Evolutionary conservation across 2,113 vertebrate genomes (phyloP), one percentile per base, ranked within the genome.

Genomic region (Datnioides undecimradiatus): DNA sequence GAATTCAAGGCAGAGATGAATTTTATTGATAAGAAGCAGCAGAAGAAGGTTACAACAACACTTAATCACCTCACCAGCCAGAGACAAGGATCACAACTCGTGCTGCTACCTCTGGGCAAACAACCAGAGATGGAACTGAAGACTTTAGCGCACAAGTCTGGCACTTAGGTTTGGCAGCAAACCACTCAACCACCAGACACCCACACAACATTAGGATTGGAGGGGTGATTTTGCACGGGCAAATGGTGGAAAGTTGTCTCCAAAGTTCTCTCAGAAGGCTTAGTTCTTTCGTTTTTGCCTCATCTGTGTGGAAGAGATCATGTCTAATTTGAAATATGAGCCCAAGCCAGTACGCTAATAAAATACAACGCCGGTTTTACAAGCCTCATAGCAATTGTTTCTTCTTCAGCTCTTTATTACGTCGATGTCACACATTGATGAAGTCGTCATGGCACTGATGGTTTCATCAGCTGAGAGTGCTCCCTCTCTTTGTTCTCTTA

Each of bases 401-500:
- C 19, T 55, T 49, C 49, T 62, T 38, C 58, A 34, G 17, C 29
- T n/a, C 11, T 12, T 25, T 48, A 38, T 70, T 9, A 16, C 43
- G 54, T 34, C 77, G 70, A 81, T 77, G 43, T 83, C 62, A 71
- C 48, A 74, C 4, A 40, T 3, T 31, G 45, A 46, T 86, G 79
- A 85, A 27, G 55, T 80, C 57, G 45, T 65, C 57, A n/a, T 19
- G 34, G 13, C 58, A n/a, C 17, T 7, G 49, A 66, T 71, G 2
- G 40, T 55, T 69, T 83, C 67, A 54, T 84, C 66, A 73, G 72
- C 79, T 63, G n/a, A 64, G 49, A 67, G 55, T 16, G 40, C n/a
- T 62, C 45, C n/a, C n/a, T 45, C 59, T 54, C 21, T 48, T 60
- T 49, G 51, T 76, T 84, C 69, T 65, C 70, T 36, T 49, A 64